These are phyloP conservation scores for Amaurobius ferox DNA, from an alignment of 2,888 invertebrate species.

Conservation along the genomic window DNA sequence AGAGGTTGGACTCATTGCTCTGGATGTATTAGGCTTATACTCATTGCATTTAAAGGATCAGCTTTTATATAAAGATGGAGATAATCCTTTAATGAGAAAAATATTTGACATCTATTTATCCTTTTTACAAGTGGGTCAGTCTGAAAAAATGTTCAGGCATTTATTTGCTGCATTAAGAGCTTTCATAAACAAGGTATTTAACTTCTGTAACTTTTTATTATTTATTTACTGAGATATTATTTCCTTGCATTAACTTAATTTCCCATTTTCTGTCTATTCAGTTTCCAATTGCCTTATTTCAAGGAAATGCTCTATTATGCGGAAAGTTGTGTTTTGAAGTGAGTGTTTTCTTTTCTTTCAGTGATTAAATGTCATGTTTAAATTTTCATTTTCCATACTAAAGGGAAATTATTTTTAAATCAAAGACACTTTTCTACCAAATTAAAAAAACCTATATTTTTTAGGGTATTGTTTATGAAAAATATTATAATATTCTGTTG, in stretches of 20 bases:
- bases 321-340: constrained; percentile 88
- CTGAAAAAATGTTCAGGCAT: constrained; percentile 92
- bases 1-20: constrained; percentile 90
- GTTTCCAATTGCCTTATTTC: constrained; percentile 88
- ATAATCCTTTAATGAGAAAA: constrained; percentile 87
- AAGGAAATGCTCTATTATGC: constrained; percentile 88
- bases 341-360: background rate
- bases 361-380: background rate
- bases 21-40: constrained; percentile 92
- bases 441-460: too few species aligned
- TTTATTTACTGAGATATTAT: background rate
- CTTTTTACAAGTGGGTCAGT: constrained; percentile 86
- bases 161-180: constrained; percentile 93
- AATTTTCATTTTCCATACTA: too few species aligned
- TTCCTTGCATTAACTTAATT: background rate
- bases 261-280: constrained; percentile 4
- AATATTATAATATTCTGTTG: too few species aligned
- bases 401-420: too few species aligned
- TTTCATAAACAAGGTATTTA: constrained; percentile 86
- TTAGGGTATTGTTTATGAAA: too few species aligned
- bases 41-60: constrained; percentile 85
- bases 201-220: background rate
- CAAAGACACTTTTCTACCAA: too few species aligned
- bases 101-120: constrained; percentile 81
- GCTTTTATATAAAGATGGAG: constrained; percentile 82